Evolutionary conservation across 2,797 vertebrate genomes (phyloP).

Genomic region (Octomys mimax): DNA sequence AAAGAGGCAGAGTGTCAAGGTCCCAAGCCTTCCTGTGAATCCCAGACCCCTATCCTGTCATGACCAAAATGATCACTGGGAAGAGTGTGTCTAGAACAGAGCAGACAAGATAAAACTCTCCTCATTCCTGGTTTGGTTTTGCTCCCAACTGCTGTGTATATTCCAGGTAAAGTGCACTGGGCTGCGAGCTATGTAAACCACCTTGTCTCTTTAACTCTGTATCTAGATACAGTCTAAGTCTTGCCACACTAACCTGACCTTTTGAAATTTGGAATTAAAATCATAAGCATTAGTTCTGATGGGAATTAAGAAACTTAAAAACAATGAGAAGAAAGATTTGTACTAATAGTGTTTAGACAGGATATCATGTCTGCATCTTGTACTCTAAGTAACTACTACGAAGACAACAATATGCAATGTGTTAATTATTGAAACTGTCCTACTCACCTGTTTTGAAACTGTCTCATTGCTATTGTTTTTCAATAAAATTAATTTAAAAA

Average conservation of each 20-base stretch:
- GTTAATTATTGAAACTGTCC: too few species aligned
- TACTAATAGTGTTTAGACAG: too few species aligned
- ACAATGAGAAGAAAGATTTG: too few species aligned
- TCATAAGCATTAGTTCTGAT: constrained; percentile 16
- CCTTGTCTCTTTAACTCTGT: background rate
- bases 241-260: background rate
- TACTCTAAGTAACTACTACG: too few species aligned
- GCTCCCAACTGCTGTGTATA: background rate
- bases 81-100: background rate
- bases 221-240: background rate
- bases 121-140: background rate
- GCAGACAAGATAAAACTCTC: background rate
- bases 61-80: background rate
- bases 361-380: too few species aligned
- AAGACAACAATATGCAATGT: too few species aligned
- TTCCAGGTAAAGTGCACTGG: background rate
- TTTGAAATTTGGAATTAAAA: constrained; percentile 20
- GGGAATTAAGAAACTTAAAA: background rate
- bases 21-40: background rate
- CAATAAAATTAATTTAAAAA: too few species aligned
- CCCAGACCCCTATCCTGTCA: background rate
- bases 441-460: too few species aligned
- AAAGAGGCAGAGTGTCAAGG: background rate
- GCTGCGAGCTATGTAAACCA: background rate
- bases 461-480: too few species aligned